phyloP scores from a whole-genome alignment of 1,140 invertebrate species.

The Centruroides vittatus region DNA sequence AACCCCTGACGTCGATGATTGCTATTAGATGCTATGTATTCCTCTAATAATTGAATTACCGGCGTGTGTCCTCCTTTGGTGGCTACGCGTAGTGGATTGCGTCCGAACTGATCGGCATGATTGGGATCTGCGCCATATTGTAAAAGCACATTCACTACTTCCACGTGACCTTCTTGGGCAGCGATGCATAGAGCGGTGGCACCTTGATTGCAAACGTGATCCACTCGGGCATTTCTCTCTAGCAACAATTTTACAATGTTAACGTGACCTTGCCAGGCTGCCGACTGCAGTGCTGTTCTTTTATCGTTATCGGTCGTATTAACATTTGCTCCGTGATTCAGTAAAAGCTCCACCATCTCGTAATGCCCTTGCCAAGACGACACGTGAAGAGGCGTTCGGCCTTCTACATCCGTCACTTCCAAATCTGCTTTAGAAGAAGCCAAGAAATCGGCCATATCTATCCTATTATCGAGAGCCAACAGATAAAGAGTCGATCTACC shows the following conservation, averaged over 20 bases:
- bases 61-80: constrained; percentile 56
- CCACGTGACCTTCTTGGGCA: constrained; percentile 69
- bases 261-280: constrained; percentile 86
- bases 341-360: constrained; percentile 76
- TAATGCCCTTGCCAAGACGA: constrained; percentile 84
- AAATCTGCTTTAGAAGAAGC: constrained; percentile 64
- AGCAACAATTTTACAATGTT: constrained; percentile 67
- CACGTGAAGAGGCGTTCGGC: constrained; percentile 79
- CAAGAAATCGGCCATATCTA: constrained; percentile 70
- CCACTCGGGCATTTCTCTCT: constrained; percentile 55
- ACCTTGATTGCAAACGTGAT: constrained; percentile 79
- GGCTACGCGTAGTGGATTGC: constrained; percentile 59
- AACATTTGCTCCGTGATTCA: constrained; percentile 57
- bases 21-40: constrained; percentile 17
- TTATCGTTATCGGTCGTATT: constrained; percentile 80
- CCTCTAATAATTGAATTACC: constrained; percentile 48
- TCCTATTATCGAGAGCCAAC: constrained; percentile 73
- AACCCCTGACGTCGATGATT: constrained; percentile 1
- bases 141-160: constrained; percentile 69
- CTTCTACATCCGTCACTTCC: constrained; percentile 76
- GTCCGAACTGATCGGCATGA: constrained; percentile 79
- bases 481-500: constrained; percentile 83
- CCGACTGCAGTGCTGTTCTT: constrained; percentile 77
- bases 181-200: constrained; percentile 67
- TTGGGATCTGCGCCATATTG: constrained; percentile 81